phyloP scores from a whole-genome alignment of 2,113 vertebrate species.

The Chloropsis cyanopogon region DNA sequence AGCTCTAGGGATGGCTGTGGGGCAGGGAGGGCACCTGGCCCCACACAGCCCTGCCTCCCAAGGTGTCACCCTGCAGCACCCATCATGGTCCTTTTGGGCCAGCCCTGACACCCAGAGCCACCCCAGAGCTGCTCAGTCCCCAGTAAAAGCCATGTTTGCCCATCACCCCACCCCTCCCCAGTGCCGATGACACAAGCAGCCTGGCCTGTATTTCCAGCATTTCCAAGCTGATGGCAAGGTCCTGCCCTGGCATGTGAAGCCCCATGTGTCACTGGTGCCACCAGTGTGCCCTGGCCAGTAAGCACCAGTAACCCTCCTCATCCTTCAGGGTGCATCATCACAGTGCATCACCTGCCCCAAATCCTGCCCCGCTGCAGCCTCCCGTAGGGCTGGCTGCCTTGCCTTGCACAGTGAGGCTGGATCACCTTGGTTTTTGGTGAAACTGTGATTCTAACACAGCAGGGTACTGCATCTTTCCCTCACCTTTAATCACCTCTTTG shows the following conservation, averaged over 20 bases:
- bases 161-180: background rate
- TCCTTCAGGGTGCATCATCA: background rate
- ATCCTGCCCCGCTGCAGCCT: background rate
- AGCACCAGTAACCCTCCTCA: background rate
- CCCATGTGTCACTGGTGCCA: background rate
- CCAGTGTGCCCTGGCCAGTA: fast-evolving
- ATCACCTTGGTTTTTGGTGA: background rate
- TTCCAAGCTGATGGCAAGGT: background rate
- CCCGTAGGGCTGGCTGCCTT: background rate
- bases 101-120: fast-evolving
- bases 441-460: background rate
- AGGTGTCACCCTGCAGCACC: background rate
- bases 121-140: background rate
- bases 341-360: fast-evolving
- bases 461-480: background rate
- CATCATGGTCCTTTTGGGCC: background rate
- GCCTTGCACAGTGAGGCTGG: background rate
- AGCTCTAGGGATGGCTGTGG: background rate
- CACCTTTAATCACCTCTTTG: background rate
- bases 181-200: background rate
- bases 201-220: conserved; percentile 11
- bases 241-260: background rate
- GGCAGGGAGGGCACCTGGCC: background rate
- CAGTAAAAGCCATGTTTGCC: background rate
- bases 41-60: background rate